A percentile compares a stretch with the other conserved stretches of the same genome.
These are phyloP conservation scores for Pipistrellus pipistrellus DNA, from an alignment of 2,797 vertebrate species.

Conservation along the genomic window DNA sequence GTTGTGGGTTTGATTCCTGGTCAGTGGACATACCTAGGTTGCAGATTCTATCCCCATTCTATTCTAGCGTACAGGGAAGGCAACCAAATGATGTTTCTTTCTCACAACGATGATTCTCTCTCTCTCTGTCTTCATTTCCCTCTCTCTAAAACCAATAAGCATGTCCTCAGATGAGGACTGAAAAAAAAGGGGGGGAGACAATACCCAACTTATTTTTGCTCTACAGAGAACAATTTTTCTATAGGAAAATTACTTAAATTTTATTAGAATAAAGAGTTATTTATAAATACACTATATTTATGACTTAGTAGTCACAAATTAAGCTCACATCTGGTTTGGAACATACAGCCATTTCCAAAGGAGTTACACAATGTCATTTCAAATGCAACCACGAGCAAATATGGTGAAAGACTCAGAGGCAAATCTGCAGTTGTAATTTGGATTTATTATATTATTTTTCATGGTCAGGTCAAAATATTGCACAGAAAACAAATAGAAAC, in stretches of 20 bases:
- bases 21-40: neutral
- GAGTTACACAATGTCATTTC: neutral
- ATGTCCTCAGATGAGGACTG: neutral
- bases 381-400: constrained; percentile 35
- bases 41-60: neutral
- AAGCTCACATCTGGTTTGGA: neutral
- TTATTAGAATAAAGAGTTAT: neutral
- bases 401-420: neutral
- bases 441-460: constrained; percentile 51
- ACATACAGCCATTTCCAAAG: neutral
- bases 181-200: neutral
- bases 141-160: neutral
- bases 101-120: neutral
- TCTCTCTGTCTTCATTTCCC: neutral
- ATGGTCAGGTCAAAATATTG: constrained; percentile 44
- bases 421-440: constrained; percentile 26
- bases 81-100: neutral
- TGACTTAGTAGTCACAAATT: neutral
- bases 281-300: constrained; percentile 36
- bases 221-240: neutral
- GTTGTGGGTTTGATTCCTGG: neutral
- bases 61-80: neutral
- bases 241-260: constrained; percentile 15
- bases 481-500: constrained; percentile 30
- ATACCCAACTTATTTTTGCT: neutral